phyloP scores from a whole-genome alignment of 2,888 invertebrate species.

The Odontocerum albicorne region DNA sequence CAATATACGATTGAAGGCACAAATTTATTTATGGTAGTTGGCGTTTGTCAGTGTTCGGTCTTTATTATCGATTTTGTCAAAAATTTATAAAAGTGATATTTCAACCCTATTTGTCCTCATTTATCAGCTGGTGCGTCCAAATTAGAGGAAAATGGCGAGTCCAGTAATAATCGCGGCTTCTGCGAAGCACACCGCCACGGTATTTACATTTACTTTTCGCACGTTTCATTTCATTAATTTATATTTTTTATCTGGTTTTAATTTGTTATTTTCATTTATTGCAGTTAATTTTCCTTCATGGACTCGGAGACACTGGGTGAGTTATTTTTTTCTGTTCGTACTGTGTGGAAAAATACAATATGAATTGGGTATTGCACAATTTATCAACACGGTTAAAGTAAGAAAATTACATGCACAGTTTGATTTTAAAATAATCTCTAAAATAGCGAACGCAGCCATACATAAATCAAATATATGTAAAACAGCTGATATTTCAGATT shows the following conservation, averaged over 20 bases:
- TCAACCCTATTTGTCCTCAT: constrained; percentile 6
- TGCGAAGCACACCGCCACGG: constrained; percentile 83
- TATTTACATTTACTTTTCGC: constrained; percentile 49
- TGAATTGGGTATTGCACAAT: neutral
- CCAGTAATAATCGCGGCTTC: constrained; percentile 83
- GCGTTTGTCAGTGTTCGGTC: constrained; percentile 26
- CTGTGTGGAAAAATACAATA: neutral
- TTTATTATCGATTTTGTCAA: constrained; percentile 29
- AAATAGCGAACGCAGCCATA: too few species aligned
- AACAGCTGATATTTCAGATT: too few species aligned
- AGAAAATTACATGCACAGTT: too few species aligned
- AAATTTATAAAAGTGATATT: constrained; percentile 24
- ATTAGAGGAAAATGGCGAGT: constrained; percentile 45
- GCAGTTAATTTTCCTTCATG: constrained; percentile 94
- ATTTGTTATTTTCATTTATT: neutral
- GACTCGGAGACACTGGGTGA: constrained; percentile 94
- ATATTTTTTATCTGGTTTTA: neutral
- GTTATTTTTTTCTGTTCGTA: constrained; percentile 42
- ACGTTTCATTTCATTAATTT: neutral
- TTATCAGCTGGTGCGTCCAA: neutral
- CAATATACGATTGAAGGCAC: neutral
- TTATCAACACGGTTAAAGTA: too few species aligned
- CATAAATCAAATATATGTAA: too few species aligned
- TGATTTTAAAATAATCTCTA: too few species aligned
- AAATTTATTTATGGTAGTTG: constrained; percentile 22